Evolutionary conservation across 2,113 vertebrate genomes (phyloP), one percentile per base, ranked within the genome.

Genomic region (Accipiter cooperii): DNA sequence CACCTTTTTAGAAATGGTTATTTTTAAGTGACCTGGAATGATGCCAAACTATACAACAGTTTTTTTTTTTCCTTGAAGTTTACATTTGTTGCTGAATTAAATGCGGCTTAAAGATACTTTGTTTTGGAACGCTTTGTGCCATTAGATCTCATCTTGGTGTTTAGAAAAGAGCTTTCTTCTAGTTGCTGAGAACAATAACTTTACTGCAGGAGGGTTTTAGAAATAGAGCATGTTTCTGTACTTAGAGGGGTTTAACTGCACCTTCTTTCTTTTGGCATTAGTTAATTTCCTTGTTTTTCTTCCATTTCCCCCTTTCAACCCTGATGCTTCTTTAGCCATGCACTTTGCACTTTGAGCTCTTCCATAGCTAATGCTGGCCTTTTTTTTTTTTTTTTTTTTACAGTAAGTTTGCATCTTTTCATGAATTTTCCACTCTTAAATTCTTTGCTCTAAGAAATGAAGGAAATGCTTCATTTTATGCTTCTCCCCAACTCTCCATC

Each of bases 1-100:
- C 97, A 97, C 97, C 97, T 98, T 98, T 98, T 98, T 97, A 97
- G 96, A 98, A 98, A 97, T 92, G 87, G 96, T 97, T 98, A 97
- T 98, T 98, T 98, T 98, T 97, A 97, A 98, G 95, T 96, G 96
- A 95, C 86, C 87, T 98, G 98, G 97, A 98, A 84, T 77, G 66
- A 68, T 90, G 94, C 97, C 97, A 97, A 96, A 91, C 95, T 94
- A 89, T 85, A 96, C 93, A 97, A 84, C 51, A 51, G 49, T 52
- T 15, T 9, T 52, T 52, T 25, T 26, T 52, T 46, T 29, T 58
- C 29, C 92, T 97, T 94, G 68, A 97, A 95, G 94, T 97, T 98
- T 98, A 96, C 86, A 74, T 96, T 97, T 97, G 89, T 96, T 97
- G 93, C 96, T 94, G 96, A 96, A 97, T 97, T 97, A 97, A 97